Evolutionary conservation across 2,888 invertebrate species (phyloP), one percentile per base, ranked within the genome.

Genomic region (Parascotia fuliginaria): DNA sequence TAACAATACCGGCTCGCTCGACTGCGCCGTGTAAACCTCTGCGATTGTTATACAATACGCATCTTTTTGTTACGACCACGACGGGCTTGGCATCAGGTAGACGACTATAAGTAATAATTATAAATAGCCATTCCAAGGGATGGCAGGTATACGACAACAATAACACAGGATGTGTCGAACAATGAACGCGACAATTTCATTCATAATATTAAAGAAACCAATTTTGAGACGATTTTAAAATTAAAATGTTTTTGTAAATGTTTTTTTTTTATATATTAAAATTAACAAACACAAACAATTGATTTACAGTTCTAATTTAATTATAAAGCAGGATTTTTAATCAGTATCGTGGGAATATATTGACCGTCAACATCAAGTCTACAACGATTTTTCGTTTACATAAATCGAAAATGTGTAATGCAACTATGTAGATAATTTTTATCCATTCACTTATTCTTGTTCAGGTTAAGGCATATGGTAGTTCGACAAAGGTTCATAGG

Each of bases 31-130:
- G 73, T 77, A 78, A 81, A 81, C 81, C 80, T 70, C 76, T 80
- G 68, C 78, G 75, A 83, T 86, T 87, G 82, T 87, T 83, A 81
- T 72, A 77, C 77, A 79, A 78, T 79, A 77, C 77, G 70, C 66
- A 76, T 81, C 78, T 81, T 79, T 89, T 90, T 87, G 83, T 88
- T 78, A 63, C 73, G 71, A 79, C 77, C 84, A 85, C 87, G 82
- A 83, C 64, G 71, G 75, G 76, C 67, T 55, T 65, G 72, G 78
- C 72, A 72, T 84, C 89, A 89, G 91, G 90, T 90, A 90, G 82
- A 81, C 60, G 73, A 75, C 80, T 85, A n/a, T n/a, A n/a, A n/a
- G n/a, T n/a, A 87, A 84, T 87, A 88, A 85, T 88, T 86, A 86
- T 84, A 83, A 82, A 85, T 80, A 75, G 65, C 73, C 72, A 62